phyloP scores from a whole-genome alignment of 2,113 vertebrate species.

The Otocyon megalotis region DNA sequence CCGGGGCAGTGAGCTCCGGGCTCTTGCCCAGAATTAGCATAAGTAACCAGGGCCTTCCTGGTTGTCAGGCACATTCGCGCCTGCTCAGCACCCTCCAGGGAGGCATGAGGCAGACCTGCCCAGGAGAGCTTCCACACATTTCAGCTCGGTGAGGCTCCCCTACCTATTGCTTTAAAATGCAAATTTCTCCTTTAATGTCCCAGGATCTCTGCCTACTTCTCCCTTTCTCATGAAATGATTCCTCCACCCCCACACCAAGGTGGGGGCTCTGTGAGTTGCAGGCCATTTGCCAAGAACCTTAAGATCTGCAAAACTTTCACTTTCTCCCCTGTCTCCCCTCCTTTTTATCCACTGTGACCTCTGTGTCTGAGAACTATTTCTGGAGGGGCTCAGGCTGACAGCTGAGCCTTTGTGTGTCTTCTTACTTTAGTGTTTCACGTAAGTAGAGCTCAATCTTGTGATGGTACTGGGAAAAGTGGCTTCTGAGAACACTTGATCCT shows the following conservation, averaged over 20 bases:
- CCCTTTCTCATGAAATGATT: background rate
- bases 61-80: background rate
- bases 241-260: background rate
- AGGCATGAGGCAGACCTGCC: background rate
- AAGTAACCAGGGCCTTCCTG: background rate
- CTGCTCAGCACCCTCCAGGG: background rate
- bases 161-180: slow-evolving; percentile 29
- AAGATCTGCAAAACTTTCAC: background rate
- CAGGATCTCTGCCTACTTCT: background rate
- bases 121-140: background rate
- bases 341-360: background rate
- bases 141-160: background rate
- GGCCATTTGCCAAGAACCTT: background rate
- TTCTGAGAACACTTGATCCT: background rate
- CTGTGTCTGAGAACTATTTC: background rate
- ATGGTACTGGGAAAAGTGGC: background rate
- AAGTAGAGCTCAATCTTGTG: background rate
- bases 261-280: background rate
- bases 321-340: background rate
- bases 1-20: background rate
- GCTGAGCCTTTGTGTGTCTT: background rate
- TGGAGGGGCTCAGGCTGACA: background rate
- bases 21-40: background rate
- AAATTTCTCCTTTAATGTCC: background rate
- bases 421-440: background rate